Base-by-base conservation (phyloP, 2,113 vertebrate species). In the Excalfactoria chinensis region DNA sequence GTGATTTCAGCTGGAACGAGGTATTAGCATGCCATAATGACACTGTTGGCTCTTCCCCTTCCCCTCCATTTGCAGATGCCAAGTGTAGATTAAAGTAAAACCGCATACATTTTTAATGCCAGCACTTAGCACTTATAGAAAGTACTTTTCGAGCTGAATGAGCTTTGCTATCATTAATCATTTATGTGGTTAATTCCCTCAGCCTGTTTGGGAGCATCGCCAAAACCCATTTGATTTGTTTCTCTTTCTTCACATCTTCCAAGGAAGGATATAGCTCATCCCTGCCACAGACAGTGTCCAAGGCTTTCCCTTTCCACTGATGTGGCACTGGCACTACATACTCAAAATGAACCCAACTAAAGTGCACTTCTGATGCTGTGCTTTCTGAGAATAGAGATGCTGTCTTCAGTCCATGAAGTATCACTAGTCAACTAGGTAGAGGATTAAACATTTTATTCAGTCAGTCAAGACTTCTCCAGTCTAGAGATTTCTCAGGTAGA, bases 91-190 rank as follows among this genome's bases (percentile, higher is more conserved):
- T 88, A 72, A 94, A 90, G 87, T 7, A 19, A 91, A 87, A 90
- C 73, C 6, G 26, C 84, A 93, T 95, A 75, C 83, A 95, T 94
- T 92, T 96, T 95, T 97, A 93, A 97, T 96, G 92, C 30, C 56
- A 87, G 84, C 81, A 89, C 83, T 95, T 92, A 94, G 88, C 60
- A 48, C 68, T 94, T 79, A 95, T 0, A 92, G 64, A 86, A 92
- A 94, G 84, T 58, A 81, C 87, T 95, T 94, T 90, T 79, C 78
- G 56, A 83, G 74, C 70, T 90, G 71, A 90, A 86, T 75, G 58
- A 84, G 79, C 60, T 96, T 90, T 93, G 41, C 41, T 53, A 53
- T 87, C 91, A 89, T 96, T 77, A 96, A 96, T 95, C 32, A 96
- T 96, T 90, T 72, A 94, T 75, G 37, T 17, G 20, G 48, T 53